Percentiles rank a stretch among this genome's conserved stretches.
phyloP scores from a whole-genome alignment of 2,888 invertebrate genomes.

The Yponomeuta sedellus region DNA sequence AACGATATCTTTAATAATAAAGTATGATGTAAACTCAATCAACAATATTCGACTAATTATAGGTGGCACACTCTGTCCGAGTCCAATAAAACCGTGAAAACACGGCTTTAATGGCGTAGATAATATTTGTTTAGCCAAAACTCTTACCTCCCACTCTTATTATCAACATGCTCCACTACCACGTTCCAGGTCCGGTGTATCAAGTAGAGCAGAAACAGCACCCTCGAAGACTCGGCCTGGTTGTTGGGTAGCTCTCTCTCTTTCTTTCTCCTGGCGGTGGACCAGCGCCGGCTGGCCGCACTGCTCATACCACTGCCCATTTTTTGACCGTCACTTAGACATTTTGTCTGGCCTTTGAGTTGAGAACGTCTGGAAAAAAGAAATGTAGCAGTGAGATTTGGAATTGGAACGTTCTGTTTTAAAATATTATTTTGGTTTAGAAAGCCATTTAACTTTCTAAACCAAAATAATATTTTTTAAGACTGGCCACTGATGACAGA shows the following conservation, averaged over 20 bases:
- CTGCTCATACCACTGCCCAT: constrained; percentile 59
- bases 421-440: too few species aligned
- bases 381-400: neutral
- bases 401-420: too few species aligned
- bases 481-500: too few species aligned
- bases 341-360: constrained; percentile 28
- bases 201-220: constrained; percentile 80
- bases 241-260: constrained; percentile 42
- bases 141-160: constrained; percentile 67
- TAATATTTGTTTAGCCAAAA: neutral
- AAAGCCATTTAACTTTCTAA: too few species aligned
- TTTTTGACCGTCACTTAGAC: constrained; percentile 27
- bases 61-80: too few species aligned
- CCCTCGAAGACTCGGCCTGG: constrained; percentile 74
- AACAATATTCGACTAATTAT: too few species aligned
- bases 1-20: too few species aligned
- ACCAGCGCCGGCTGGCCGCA: constrained; percentile 48
- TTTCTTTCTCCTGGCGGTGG: constrained; percentile 23
- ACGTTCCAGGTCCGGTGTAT: constrained; percentile 84
- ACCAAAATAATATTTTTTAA: too few species aligned
- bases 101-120: too few species aligned
- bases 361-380: neutral
- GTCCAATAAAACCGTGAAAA: too few species aligned
- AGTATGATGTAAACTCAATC: too few species aligned
- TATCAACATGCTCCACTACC: constrained; percentile 78